Evolutionary conservation across 2,888 invertebrate species (phyloP), one percentile per base, ranked within the genome.

Genomic region (Globia sparganii): DNA sequence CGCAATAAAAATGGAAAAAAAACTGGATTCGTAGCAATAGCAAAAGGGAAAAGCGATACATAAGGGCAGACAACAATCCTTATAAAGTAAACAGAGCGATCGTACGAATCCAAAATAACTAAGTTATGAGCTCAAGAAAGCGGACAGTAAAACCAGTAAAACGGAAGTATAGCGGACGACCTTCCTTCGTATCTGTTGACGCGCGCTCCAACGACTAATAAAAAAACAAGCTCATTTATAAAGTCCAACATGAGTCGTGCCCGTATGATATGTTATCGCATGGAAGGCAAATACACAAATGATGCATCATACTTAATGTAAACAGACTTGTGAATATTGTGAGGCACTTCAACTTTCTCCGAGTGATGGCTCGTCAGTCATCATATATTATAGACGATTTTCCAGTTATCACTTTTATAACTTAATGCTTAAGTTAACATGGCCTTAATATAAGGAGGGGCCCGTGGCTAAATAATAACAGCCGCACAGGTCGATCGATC

Each of bases 331-430:
- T 94, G 92, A 93, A 94, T 93, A 94, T 93, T 93, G 91, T 91
- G 91, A 93, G 90, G 93, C 92, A 94, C 93, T 93, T 91, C 87
- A 93, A 95, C 96, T 96, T 96, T 96, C 96, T 95, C 95, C 92
- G 53, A 83, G 84, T 92, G 95, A 95, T 94, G 94, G 93, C 93
- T 93, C 93, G 94, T 95, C 95, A 95, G 95, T 95, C 95, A 95
- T 93, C 92, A 92, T 92, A 94, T 93, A 93, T 93, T 92, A 93
- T 91, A 93, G 92, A 92, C 91, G 91, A 93, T 95, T 95, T 95
- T 93, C 94, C 93, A 93, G 93, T 94, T 93, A 94, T 93, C 93
- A 92, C 92, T 91, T 90, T 86, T 89, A 90, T 87, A 90, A 90
- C 88, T 88, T 86, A 84, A 82, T 84, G 83, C 75, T 74, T 84